Evolutionary conservation across 2,113 vertebrate species (phyloP).

Genomic region (Oophaga pumilio): DNA sequence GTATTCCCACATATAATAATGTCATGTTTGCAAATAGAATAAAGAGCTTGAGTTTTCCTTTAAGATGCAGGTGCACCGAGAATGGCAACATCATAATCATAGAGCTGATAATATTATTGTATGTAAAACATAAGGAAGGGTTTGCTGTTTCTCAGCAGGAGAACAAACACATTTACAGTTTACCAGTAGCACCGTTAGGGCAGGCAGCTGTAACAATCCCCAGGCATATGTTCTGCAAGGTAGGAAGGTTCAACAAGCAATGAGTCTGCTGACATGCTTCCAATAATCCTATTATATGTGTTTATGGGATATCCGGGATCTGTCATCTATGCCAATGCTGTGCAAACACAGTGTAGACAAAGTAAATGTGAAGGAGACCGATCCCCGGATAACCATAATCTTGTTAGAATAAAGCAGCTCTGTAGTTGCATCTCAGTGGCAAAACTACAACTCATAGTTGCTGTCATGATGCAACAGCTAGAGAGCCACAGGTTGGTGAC

Average conservation of each 20-base stretch:
- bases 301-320: conserved; percentile 6
- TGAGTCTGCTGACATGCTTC: background rate
- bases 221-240: conserved; percentile 14
- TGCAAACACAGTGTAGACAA: background rate
- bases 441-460: background rate
- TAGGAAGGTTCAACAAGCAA: conserved; percentile 8
- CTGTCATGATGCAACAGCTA: background rate
- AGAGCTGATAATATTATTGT: background rate
- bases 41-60: background rate
- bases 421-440: background rate
- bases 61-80: background rate
- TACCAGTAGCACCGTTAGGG: background rate
- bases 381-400: background rate
- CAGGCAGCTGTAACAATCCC: background rate
- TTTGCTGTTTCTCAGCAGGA: background rate
- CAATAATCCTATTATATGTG: conserved; percentile 21
- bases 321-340: background rate
- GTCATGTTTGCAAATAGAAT: conserved; percentile 53
- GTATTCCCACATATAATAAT: conserved; percentile 13
- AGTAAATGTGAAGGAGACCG: background rate
- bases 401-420: background rate
- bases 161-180: background rate
- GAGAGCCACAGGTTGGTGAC: too few species aligned
- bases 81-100: background rate
- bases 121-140: background rate